Evolutionary conservation across 2,797 vertebrate genomes (phyloP).

Genomic region (Alca torda): DNA sequence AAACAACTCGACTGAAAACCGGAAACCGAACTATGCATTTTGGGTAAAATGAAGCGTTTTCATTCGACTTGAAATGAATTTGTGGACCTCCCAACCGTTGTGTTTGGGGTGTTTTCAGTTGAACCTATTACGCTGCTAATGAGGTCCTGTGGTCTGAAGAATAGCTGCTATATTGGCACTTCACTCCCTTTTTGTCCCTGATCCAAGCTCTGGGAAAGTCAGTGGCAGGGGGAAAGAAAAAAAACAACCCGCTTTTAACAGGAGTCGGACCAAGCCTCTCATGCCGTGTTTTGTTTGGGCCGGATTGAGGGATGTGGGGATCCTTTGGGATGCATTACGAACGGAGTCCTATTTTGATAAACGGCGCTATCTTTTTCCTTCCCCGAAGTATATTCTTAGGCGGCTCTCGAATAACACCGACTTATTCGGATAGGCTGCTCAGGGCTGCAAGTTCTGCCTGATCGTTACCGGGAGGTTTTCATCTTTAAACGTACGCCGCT

Average conservation of each 20-base stretch:
- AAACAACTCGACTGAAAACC: not conserved
- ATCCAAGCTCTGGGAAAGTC: not conserved
- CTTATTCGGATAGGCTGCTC: not conserved
- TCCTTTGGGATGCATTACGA: not conserved
- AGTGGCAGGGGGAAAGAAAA: not conserved
- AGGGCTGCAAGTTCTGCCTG: not conserved
- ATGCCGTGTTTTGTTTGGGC: not conserved
- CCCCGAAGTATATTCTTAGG: not conserved
- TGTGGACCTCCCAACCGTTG: not conserved
- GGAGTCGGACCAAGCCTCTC: not conserved
- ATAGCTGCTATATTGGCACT: not conserved
- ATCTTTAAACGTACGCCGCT: not conserved
- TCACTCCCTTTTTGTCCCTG: not conserved
- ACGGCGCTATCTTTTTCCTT: not conserved
- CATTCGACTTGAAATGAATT: not conserved
- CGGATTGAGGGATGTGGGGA: not conserved
- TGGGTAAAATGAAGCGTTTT: not conserved
- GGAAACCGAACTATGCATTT: not conserved
- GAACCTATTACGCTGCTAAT: not conserved
- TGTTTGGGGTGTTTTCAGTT: not conserved
- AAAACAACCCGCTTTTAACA: not conserved
- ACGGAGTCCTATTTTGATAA: not conserved
- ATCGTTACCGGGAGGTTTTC: not conserved
- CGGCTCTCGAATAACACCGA: not conserved
- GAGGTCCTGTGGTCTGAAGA: not conserved